Evolutionary conservation across 2,113 vertebrate genomes (phyloP).

Genomic region (Aspiorhynchus laticeps): DNA sequence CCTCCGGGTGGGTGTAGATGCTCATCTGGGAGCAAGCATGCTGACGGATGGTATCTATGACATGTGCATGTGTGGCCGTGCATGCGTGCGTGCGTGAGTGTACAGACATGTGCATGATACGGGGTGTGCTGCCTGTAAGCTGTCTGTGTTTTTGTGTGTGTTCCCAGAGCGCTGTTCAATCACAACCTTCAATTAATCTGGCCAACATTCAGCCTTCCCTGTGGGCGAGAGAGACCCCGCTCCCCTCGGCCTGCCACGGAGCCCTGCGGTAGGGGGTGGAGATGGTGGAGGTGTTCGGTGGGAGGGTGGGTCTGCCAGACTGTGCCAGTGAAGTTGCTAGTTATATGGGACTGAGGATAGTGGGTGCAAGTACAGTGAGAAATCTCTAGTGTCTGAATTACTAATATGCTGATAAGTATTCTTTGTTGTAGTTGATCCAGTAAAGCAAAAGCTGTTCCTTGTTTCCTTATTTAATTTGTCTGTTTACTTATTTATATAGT

Average conservation of each 20-base stretch:
- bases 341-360: background rate
- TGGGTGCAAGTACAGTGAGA: background rate
- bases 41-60: slow-evolving; percentile 78
- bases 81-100: slow-evolving; percentile 59
- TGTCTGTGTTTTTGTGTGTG: slow-evolving; percentile 42
- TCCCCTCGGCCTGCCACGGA: slow-evolving; percentile 63
- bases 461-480: background rate
- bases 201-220: slow-evolving; percentile 71
- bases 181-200: slow-evolving; percentile 82
- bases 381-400: background rate
- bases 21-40: slow-evolving; percentile 78
- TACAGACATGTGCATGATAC: slow-evolving; percentile 39
- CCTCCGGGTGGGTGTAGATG: slow-evolving; percentile 78
- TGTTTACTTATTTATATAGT: background rate
- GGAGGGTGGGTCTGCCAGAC: slow-evolving; percentile 56
- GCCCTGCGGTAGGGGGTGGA: slow-evolving; percentile 58
- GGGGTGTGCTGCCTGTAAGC: slow-evolving; percentile 59
- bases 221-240: slow-evolving; percentile 32
- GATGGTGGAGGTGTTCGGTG: background rate
- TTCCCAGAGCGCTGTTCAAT: slow-evolving; percentile 72
- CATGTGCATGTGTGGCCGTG: slow-evolving; percentile 48
- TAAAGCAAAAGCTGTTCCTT: background rate
- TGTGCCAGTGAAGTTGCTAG: slow-evolving; percentile 36
- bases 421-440: background rate
- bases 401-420: background rate